Percentiles rank a stretch among this genome's conserved stretches.
phyloP scores from a whole-genome alignment of 2,888 invertebrate species.

The Dione vanillae region DNA sequence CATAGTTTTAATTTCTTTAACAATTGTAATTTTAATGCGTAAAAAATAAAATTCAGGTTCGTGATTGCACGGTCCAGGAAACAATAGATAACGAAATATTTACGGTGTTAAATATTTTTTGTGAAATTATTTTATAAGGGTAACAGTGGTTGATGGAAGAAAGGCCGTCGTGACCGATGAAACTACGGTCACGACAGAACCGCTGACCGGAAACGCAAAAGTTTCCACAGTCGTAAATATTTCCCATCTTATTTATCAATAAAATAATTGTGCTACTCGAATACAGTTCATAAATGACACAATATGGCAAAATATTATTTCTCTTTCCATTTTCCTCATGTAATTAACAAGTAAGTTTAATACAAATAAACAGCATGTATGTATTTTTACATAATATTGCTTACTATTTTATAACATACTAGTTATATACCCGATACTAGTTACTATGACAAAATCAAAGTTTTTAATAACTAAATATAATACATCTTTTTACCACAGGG shows the following conservation, averaged over 20 bases:
- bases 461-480: too few relatives aligned
- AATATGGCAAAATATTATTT: too few relatives aligned
- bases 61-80: slow-evolving; percentile 73
- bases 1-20: background rate
- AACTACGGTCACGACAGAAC: slow-evolving; percentile 71
- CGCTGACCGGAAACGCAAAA: slow-evolving; percentile 55
- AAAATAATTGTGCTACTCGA: background rate
- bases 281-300: background rate
- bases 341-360: too few relatives aligned
- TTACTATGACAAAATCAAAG: too few relatives aligned
- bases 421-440: too few relatives aligned
- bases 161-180: slow-evolving; percentile 62
- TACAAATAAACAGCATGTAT: too few relatives aligned
- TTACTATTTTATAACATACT: too few relatives aligned
- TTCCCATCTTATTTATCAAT: background rate
- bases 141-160: slow-evolving; percentile 70
- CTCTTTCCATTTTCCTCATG: too few relatives aligned
- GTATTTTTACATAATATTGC: too few relatives aligned
- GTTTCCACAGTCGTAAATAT: slow-evolving; percentile 53
- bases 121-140: slow-evolving; percentile 46
- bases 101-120: slow-evolving; percentile 53
- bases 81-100: slow-evolving; percentile 52
- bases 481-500: too few relatives aligned
- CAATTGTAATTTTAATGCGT: background rate
- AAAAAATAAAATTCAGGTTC: slow-evolving; percentile 47